A percentile compares a stretch with the other conserved stretches of the same genome.
These are phyloP conservation scores for Drosophila nigromelanica DNA, from an alignment of 1,140 invertebrate species.

Conservation along the genomic window DNA sequence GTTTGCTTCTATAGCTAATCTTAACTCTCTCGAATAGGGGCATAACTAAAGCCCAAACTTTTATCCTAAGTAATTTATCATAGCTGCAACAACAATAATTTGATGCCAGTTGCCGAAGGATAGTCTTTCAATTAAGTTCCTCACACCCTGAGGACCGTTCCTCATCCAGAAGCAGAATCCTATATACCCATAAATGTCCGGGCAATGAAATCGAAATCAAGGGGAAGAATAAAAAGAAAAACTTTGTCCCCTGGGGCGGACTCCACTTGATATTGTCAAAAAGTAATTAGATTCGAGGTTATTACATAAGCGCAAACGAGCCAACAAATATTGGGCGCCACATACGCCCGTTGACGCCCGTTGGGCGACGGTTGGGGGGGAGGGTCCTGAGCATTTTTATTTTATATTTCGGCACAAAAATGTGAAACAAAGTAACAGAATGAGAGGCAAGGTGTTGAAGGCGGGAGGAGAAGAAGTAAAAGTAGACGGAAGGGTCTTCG, in stretches of 20 bases:
- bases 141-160: not conserved
- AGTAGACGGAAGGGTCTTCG: constrained; percentile 20
- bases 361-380: not conserved
- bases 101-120: constrained; percentile 38
- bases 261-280: constrained; percentile 66
- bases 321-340: constrained; percentile 56
- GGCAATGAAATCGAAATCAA: constrained; percentile 39
- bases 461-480: not conserved
- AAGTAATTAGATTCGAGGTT: constrained; percentile 80
- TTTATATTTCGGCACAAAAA: constrained; percentile 65
- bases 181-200: constrained; percentile 14
- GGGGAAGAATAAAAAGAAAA: constrained; percentile 9
- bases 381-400: constrained; percentile 50
- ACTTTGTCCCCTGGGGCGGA: not conserved
- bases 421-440: constrained; percentile 66
- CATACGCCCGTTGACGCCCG: constrained; percentile 17
- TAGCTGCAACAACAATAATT: constrained; percentile 32
- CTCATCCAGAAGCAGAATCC: not conserved
- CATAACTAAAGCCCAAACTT: too few species aligned
- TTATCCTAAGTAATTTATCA: constrained; percentile 22
- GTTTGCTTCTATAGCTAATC: too few species aligned
- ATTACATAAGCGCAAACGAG: constrained; percentile 75
- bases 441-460: not conserved
- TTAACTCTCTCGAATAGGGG: too few species aligned
- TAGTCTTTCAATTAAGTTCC: constrained; percentile 46